Conservation (phyloP, 2,888 invertebrate genomes). For the Tortricodes alternella region DNA sequence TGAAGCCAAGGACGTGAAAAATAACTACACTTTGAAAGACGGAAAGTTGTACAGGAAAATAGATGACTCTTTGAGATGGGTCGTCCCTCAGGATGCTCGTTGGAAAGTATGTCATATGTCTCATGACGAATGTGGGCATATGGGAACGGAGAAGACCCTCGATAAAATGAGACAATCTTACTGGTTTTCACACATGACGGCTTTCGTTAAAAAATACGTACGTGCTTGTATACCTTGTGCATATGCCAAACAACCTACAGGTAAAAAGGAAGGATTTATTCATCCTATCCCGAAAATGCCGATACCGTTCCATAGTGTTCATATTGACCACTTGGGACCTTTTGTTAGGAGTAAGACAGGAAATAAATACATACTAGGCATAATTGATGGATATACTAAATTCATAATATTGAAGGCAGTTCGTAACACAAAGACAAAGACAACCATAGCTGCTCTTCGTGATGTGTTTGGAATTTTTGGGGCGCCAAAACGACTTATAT, state of each 20-base stretch:
- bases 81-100: slow-evolving; percentile 8
- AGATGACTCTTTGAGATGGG: slow-evolving; percentile 3
- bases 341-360: slow-evolving; percentile 32
- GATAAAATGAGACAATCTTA: slow-evolving; percentile 25
- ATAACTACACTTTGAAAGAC: slow-evolving; percentile 13
- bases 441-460: slow-evolving; percentile 8
- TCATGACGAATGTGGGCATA: slow-evolving; percentile 40
- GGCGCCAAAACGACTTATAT: slow-evolving; percentile 19
- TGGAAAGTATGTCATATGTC: slow-evolving; percentile 34
- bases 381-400: slow-evolving; percentile 33
- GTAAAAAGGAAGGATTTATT: slow-evolving; percentile 20
- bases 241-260: slow-evolving; percentile 19
- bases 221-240: slow-evolving; percentile 15
- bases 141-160: slow-evolving; percentile 36
- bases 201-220: slow-evolving; percentile 23
- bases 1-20: slow-evolving; percentile 15
- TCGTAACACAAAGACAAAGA: slow-evolving; percentile 13
- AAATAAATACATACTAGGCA: slow-evolving; percentile 33
- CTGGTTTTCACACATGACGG: slow-evolving; percentile 33
- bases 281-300: slow-evolving; percentile 26
- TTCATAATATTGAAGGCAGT: slow-evolving; percentile 26
- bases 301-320: slow-evolving; percentile 25
- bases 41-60: slow-evolving; percentile 17
- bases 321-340: slow-evolving; percentile 33
- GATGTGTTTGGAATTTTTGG: slow-evolving; percentile 21